Base-by-base conservation (phyloP, 92 coral and sea anemone genomes). In the Montipora capitata region DNA sequence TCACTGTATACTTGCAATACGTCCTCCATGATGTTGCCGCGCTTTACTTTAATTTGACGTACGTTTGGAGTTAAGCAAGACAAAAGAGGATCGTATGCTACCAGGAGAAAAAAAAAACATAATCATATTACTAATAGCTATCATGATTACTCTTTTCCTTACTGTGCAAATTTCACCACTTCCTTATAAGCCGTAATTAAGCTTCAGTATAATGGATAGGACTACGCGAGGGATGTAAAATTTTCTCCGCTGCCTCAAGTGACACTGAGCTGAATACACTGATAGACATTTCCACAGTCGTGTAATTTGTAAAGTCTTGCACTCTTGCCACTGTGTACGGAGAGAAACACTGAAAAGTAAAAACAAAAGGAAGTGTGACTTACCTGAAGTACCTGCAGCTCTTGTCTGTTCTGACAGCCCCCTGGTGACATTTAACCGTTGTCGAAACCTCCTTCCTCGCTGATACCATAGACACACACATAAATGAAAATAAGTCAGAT, bases 401-500 rank as follows among this genome's bases (percentile, higher is more conserved):
- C 18, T 16, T 64, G 70, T 16, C 70, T 16, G 35, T 17, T 17
- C 69, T 4, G 38, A 64, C 40, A 8, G 42, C 69, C 0, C 1
- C 42, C 16, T 64, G 70, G 70, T 65, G 70, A 35, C 70, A 65
- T 65, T 65, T 0, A 65, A 10, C 40, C 70, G 70, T 35, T 20
- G 70, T 20, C 70, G 11, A 65, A 65, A 65, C 70, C 70, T 65
- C 42, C 70, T n/a, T 65, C 14, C 70, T 17, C 42, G 70, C 70
- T 65, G 3, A 65, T 20, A 65, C 42, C 70, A 11, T 16, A 64
- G 70, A 40, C 35, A 64, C 35, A 27, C 38, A 64, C 14, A 64
- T 3, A 16, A 20, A 64, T 64, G 10, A 20, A 17, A 56, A 9
- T 44, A 61, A 61, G 66, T 61, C 20, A 61, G 66, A 17, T 61